Evolutionary conservation across 2,113 vertebrate species (phyloP).

Genomic region (Phalacrocorax brasilianus): DNA sequence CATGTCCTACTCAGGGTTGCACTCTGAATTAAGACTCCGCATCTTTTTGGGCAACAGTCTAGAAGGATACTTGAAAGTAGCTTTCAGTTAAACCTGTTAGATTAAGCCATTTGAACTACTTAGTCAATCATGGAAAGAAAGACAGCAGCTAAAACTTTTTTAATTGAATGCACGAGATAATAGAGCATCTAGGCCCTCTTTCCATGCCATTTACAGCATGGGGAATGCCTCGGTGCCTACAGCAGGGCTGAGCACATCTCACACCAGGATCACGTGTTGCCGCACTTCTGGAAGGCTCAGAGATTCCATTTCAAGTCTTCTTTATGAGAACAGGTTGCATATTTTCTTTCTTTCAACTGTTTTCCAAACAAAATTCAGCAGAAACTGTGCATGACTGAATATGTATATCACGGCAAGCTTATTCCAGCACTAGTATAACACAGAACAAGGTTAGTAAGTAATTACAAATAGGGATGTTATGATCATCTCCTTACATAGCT

Average conservation of each 20-base stretch:
- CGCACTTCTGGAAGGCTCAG: neutral
- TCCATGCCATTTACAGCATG: neutral
- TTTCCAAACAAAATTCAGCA: neutral
- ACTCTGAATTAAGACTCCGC: neutral
- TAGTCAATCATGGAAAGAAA: neutral
- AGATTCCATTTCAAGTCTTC: neutral
- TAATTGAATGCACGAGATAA: neutral
- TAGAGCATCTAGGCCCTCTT: neutral
- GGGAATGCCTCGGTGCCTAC: neutral
- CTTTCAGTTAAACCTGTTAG: neutral
- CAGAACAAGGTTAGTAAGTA: neutral
- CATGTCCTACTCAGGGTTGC: neutral
- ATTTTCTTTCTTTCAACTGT: neutral
- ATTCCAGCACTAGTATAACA: neutral
- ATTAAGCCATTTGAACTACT: neutral
- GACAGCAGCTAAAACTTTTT: neutral
- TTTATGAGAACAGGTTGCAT: neutral
- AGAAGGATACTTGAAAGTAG: neutral
- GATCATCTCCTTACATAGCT: neutral
- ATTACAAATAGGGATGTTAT: neutral
- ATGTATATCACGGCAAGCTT: neutral
- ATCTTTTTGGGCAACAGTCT: neutral
- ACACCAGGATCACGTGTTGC: rapidly evolving
- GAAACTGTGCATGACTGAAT: neutral
- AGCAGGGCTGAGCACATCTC: neutral